A percentile compares a stretch with the other conserved stretches of the same genome.
These are phyloP conservation scores for Dasypogon diadema DNA, from an alignment of 2,888 invertebrate genomes.

Conservation along the genomic window DNA sequence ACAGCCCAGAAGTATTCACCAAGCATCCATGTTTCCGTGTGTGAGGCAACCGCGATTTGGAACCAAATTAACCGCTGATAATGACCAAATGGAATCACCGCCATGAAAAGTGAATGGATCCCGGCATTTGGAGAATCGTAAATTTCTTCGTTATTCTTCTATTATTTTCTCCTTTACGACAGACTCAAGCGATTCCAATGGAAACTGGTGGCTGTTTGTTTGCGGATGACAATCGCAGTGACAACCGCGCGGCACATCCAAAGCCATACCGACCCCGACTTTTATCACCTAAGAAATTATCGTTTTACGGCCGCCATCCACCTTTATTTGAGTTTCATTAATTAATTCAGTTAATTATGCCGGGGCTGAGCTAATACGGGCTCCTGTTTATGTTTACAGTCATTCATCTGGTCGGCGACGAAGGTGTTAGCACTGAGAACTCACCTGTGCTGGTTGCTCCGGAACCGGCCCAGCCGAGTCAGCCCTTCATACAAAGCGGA, in stretches of 20 bases:
- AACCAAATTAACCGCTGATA: neutral
- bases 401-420: slow-evolving; percentile 3
- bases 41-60: no score
- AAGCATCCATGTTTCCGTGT: no score
- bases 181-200: no score
- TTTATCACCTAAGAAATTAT: slow-evolving; percentile 28
- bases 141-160: neutral
- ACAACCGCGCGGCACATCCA: neutral
- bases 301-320: slow-evolving; percentile 17
- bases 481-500: neutral
- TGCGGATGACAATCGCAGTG: neutral
- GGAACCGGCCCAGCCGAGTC: neutral
- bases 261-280: neutral
- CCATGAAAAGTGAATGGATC: neutral
- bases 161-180: no score
- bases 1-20: no score
- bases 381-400: slow-evolving; percentile 46
- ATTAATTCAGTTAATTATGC: slow-evolving; percentile 48
- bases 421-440: neutral
- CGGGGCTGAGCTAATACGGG: slow-evolving; percentile 20
- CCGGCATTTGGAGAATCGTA: neutral
- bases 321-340: slow-evolving; percentile 44
- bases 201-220: neutral
- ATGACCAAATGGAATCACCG: neutral
- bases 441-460: neutral